A percentile compares a stretch with the other conserved stretches of the same genome.
Evolutionary conservation across 2,113 vertebrate genomes (phyloP).

Genomic region (Thamnaconus septentrionalis): DNA sequence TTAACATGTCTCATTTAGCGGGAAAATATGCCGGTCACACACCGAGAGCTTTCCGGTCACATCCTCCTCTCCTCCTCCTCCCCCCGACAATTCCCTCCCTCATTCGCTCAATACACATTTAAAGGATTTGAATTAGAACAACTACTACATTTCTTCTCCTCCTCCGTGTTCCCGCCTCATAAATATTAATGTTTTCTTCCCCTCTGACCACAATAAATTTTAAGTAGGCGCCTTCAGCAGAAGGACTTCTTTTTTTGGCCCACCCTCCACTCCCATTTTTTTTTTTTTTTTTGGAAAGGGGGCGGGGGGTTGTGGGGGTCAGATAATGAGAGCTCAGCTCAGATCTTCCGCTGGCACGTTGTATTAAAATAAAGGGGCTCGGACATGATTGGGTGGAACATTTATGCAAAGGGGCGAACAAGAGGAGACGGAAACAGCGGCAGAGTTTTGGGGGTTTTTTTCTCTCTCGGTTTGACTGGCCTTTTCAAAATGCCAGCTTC

Average conservation of each 20-base stretch:
- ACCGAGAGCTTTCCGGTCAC: constrained; percentile 58
- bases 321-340: constrained; percentile 52
- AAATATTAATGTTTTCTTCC: constrained; percentile 67
- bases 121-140: constrained; percentile 68
- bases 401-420: constrained; percentile 12
- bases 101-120: constrained; percentile 53
- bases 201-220: constrained; percentile 60
- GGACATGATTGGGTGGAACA: constrained; percentile 22
- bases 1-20: constrained; percentile 73
- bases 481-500: constrained; percentile 19
- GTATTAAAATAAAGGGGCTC: constrained; percentile 20
- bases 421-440: constrained; percentile 7
- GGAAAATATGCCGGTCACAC: constrained; percentile 72
- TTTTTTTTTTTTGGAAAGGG: too few relatives aligned
- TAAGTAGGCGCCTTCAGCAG: constrained; percentile 53
- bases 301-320: too few relatives aligned
- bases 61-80: constrained; percentile 42
- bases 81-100: too few relatives aligned
- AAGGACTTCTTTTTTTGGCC: not conserved
- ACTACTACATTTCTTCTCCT: constrained; percentile 47
- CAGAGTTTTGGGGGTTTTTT: too few relatives aligned
- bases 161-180: constrained; percentile 43
- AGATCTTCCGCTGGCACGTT: constrained; percentile 41
- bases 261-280: too few relatives aligned
- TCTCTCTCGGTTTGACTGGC: not conserved